Conservation (phyloP, 30 jellyfish, hydroid and myxozoan genomes). For the Cassiopea andromeda region DNA sequence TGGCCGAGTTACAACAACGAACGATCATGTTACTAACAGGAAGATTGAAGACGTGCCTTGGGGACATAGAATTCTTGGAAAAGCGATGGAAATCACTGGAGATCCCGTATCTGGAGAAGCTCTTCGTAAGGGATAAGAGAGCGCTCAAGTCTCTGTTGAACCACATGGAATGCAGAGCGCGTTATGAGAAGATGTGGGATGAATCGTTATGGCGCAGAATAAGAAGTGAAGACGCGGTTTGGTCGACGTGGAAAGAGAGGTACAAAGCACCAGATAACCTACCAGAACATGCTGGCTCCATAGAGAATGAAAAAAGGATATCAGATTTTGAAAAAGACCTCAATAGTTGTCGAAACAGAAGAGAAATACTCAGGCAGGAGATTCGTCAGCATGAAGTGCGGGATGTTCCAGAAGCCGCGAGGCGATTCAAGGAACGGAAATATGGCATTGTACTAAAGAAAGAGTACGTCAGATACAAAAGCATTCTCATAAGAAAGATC, state of each 20-base stretch:
- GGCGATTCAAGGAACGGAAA: background rate
- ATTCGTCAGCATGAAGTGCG: background rate
- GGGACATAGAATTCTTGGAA: constrained; percentile 3
- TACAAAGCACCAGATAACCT: constrained; percentile 6
- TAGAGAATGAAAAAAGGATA: background rate
- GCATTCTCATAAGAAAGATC: background rate
- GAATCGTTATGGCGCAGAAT: background rate
- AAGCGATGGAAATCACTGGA: background rate
- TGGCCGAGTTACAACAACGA: constrained; percentile 7
- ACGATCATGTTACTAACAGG: background rate
- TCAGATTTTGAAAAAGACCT: background rate
- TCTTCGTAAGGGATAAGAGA: background rate
- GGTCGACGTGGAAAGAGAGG: constrained; percentile 14
- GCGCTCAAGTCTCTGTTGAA: background rate
- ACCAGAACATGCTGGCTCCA: constrained; percentile 11
- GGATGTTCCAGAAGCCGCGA: background rate
- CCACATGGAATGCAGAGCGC: background rate
- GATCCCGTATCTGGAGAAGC: background rate
- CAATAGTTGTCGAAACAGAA: background rate
- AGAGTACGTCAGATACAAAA: background rate
- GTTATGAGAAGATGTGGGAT: background rate
- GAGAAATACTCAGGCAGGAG: background rate
- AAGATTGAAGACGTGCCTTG: background rate
- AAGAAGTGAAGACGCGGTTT: background rate
- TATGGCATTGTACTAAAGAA: background rate